Percentiles rank a stretch among this genome's conserved stretches.
phyloP scores from a whole-genome alignment of 2,113 vertebrate species.

The Prunella himalayana region DNA sequence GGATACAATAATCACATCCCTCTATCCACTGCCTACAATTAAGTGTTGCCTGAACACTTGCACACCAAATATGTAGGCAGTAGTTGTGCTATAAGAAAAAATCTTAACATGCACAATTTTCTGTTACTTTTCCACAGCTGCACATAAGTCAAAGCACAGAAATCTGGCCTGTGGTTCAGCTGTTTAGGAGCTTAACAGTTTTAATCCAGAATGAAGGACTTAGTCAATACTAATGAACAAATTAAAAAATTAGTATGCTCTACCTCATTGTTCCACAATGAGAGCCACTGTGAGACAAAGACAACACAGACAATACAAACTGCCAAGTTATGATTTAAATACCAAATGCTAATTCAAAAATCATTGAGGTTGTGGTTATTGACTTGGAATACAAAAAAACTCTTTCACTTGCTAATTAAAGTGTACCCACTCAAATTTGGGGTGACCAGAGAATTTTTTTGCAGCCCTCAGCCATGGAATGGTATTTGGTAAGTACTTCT shows the following conservation, averaged over 20 bases:
- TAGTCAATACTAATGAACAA: not conserved
- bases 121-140: not conserved
- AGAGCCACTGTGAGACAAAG: not conserved
- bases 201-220: not conserved
- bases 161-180: not conserved
- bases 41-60: not conserved
- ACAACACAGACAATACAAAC: not conserved
- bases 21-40: not conserved
- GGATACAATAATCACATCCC: not conserved
- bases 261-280: not conserved
- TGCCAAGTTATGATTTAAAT: constrained; percentile 10
- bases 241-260: not conserved
- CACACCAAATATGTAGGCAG: not conserved
- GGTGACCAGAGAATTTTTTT: not conserved
- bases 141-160: not conserved
- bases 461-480: not conserved
- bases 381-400: not conserved
- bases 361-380: not conserved
- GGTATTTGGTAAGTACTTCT: not conserved
- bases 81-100: not conserved
- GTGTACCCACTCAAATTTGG: not conserved
- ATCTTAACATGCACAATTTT: not conserved
- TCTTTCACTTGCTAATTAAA: not conserved
- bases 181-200: not conserved
- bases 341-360: not conserved